Base-by-base conservation (phyloP, 1,140 invertebrate genomes). In the Caenorhabditis briggsae region DNA sequence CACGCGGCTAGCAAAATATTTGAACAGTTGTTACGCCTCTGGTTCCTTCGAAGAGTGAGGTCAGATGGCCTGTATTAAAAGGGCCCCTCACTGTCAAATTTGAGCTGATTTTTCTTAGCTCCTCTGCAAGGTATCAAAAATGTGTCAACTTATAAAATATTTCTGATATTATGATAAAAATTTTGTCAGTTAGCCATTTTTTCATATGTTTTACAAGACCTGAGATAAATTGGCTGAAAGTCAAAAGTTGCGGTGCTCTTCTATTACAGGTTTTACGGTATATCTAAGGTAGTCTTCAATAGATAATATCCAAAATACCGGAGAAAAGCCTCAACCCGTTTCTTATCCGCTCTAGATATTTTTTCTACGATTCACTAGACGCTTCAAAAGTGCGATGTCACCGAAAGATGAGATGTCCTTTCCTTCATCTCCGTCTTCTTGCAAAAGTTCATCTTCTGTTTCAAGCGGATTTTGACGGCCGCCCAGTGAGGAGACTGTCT, bases 301-400 rank as follows among this genome's bases (percentile, higher is more conserved):
- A 33, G 33, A 1, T 33, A 33, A 3, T 33, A 3, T 58, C 56
- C 56, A 20, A 58, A n/a, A n/a, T 33, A 33, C 33, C 3, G 33
- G 3, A 33, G 33, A 33, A 33, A 33, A 33, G 33, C 33, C 33
- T 33, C 3, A 33, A 11, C 50, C 16, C 50, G 11, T 53, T 53
- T 53, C 11, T 14, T 14, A 14, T 53, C 50, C 16, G n/a, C 8
- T 58, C 56, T 58, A 58, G n/a, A 58, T 18, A 8, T 70, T 46
- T 70, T 25, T 70, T 70, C 23, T 25, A 5, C 43, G 12, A 25
- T 70, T 43, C 46, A 50, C n/a, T n/a, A 23, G 46, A 23, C 53
- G 70, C 70, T 53, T 50, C 70, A 78, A 78, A 78, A 78, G 70
- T 78, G 70, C 70, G 70, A 78, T 50, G 16, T 53, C 20, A 50